phyloP scores from a whole-genome alignment of 2,888 invertebrate species.

The Leptopilina syphax region DNA sequence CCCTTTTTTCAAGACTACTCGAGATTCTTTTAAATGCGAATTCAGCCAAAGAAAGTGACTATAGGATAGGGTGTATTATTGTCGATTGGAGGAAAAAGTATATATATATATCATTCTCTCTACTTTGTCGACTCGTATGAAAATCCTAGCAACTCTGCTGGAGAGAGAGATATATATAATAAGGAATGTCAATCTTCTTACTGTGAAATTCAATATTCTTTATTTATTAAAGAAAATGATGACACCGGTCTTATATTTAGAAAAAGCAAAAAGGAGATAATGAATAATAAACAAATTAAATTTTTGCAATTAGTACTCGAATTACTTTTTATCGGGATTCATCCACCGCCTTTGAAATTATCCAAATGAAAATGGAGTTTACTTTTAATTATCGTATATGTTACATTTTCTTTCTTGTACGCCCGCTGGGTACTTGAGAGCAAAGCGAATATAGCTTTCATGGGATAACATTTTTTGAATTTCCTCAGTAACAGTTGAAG shows the following conservation, averaged over 20 bases:
- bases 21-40: constrained; percentile 30
- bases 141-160: constrained; percentile 1
- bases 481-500: background rate
- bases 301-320: background rate
- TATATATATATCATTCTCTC: constrained; percentile 42
- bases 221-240: background rate
- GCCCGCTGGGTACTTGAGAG: background rate
- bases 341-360: background rate
- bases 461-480: background rate
- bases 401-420: background rate
- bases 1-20: background rate
- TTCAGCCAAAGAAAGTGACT: constrained; percentile 24
- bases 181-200: constrained; percentile 29
- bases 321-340: background rate
- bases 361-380: constrained; percentile 20
- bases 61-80: constrained; percentile 47
- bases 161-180: constrained; percentile 4
- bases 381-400: constrained; percentile 46
- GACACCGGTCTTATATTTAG: too few relatives aligned
- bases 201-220: constrained; percentile 6
- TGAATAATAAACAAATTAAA: background rate
- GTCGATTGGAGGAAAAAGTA: constrained; percentile 47
- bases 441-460: background rate
- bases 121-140: constrained; percentile 51
- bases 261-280: background rate